A percentile compares a stretch with the other conserved stretches of the same genome.
These are phyloP conservation scores for Turdus rufiventris DNA, from an alignment of 2,113 vertebrate species.

Conservation along the genomic window DNA sequence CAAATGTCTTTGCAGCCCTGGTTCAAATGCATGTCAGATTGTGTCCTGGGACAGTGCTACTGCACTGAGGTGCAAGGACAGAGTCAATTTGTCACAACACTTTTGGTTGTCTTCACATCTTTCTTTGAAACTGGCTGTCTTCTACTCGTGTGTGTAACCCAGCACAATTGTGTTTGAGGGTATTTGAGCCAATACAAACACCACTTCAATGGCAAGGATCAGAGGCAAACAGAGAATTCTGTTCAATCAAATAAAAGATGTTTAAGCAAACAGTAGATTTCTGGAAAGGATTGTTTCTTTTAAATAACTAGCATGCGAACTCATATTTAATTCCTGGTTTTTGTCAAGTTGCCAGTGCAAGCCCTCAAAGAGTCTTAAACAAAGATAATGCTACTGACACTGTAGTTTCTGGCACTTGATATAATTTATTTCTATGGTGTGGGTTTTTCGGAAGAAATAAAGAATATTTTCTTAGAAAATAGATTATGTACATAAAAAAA, in stretches of 20 bases:
- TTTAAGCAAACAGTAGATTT: conserved; percentile 30
- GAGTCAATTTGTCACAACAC: background rate
- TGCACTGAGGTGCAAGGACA: accelerated
- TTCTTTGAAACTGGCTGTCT: background rate
- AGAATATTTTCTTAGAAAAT: background rate
- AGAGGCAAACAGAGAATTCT: conserved; percentile 36
- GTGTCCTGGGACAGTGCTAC: background rate
- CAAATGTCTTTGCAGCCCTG: background rate
- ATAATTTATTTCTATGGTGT: background rate
- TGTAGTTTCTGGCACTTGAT: background rate
- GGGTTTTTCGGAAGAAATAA: background rate
- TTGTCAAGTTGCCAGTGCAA: background rate
- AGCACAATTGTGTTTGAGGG: background rate
- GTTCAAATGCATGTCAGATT: background rate
- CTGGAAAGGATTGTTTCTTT: background rate
- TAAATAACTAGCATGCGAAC: background rate
- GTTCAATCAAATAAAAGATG: background rate
- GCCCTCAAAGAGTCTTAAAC: background rate
- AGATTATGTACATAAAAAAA: background rate
- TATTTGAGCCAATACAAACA: conserved; percentile 32
- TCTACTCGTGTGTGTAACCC: background rate
- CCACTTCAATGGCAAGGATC: background rate
- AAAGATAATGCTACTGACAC: background rate
- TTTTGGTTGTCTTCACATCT: background rate
- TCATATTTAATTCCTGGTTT: background rate